These are phyloP conservation scores for Osmoderma eremita DNA, from an alignment of 2,888 invertebrate species.

Conservation along the genomic window DNA sequence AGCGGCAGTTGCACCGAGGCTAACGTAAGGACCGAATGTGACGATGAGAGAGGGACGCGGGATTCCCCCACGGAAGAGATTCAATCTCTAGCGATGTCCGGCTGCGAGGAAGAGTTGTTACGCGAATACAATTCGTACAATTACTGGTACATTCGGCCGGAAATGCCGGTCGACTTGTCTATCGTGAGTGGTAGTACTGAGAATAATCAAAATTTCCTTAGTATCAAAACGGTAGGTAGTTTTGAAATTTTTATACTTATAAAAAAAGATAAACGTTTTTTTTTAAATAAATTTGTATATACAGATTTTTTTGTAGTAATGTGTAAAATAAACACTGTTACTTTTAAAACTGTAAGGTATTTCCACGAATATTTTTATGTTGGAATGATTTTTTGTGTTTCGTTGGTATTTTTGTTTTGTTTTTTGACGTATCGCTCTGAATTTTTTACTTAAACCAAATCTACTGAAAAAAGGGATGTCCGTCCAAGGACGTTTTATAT, in stretches of 20 bases:
- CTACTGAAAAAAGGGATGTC: too few species aligned
- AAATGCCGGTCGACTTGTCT: slow-evolving; percentile 63
- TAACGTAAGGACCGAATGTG: slow-evolving; percentile 15
- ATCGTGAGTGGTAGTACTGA: neutral
- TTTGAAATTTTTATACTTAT: too few species aligned
- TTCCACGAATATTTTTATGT: slow-evolving; percentile 3
- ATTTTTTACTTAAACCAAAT: too few species aligned
- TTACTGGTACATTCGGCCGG: slow-evolving; percentile 68
- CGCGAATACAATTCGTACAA: slow-evolving; percentile 67
- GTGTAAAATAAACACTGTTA: slow-evolving; percentile 13
- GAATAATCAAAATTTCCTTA: slow-evolving; percentile 14
- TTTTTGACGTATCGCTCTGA: too few species aligned
- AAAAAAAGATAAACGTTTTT: too few species aligned
- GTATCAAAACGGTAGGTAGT: slow-evolving; percentile 14
- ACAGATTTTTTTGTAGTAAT: slow-evolving; percentile 3
- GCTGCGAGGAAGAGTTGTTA: slow-evolving; percentile 56
- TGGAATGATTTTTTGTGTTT: slow-evolving; percentile 17
- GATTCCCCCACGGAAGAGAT: slow-evolving; percentile 35
- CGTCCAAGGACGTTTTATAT: too few species aligned
- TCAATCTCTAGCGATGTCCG: slow-evolving; percentile 47
- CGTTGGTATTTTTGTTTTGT: neutral
- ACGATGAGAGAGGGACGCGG: neutral
- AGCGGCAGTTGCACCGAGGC: slow-evolving; percentile 25
- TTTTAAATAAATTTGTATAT: too few species aligned
- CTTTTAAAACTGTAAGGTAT: slow-evolving; percentile 28